phyloP scores from a whole-genome alignment of 2,888 invertebrate genomes.

The Nephrotoma appendiculata region DNA sequence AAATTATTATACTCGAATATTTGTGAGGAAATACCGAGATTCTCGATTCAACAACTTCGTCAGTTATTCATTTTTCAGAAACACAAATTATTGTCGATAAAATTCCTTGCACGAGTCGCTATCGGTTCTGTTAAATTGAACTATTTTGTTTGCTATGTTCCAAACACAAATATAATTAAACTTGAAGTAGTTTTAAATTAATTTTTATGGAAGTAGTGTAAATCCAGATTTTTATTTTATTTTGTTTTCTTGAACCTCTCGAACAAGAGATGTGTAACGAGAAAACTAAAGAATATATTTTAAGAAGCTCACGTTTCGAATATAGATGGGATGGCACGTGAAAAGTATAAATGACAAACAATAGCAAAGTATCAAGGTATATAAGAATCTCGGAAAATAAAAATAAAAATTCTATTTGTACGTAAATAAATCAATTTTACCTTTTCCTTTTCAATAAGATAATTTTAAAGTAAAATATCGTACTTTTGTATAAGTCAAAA shows the following conservation, averaged over 20 bases:
- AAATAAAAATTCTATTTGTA: neutral
- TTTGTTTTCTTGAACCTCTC: neutral
- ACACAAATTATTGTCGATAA: too few relatives aligned
- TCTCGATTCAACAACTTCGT: neutral
- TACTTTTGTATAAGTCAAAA: neutral
- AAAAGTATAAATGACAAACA: neutral
- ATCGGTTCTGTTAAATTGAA: neutral
- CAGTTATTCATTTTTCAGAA: too few relatives aligned
- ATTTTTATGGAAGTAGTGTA: neutral
- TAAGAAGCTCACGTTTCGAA: neutral
- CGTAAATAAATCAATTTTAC: neutral
- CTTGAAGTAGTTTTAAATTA: neutral
- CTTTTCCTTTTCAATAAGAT: neutral
- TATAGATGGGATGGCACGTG: neutral
- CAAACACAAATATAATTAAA: neutral
- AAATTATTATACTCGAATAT: neutral
- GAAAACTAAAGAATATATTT: neutral
- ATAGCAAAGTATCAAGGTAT: neutral
- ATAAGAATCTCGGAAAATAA: neutral
- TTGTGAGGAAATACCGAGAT: neutral
- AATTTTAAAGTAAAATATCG: neutral
- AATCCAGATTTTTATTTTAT: neutral
- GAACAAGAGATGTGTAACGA: neutral
- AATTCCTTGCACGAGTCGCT: neutral
- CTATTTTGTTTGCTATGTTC: neutral